Evolutionary conservation across 2,797 vertebrate species (phyloP), one percentile per base, ranked within the genome.

Genomic region (Rallus crepitans): DNA sequence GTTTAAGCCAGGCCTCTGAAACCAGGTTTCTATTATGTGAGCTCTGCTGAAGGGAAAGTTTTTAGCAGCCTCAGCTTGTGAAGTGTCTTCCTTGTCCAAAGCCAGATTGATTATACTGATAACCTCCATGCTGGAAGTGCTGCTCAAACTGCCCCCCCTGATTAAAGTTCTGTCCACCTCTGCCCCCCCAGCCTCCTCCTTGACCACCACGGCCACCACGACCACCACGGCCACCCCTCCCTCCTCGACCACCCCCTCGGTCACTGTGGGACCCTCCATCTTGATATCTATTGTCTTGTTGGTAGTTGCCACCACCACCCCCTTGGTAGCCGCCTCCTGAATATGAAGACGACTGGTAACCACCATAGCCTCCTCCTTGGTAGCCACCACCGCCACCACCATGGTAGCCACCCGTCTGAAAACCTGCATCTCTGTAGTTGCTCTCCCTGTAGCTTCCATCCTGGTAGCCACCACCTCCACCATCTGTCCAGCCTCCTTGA

Each of bases 71-170:
- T 99, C 98, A 99, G 97, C 99, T 99, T 17, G 98, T 99, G 87
- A 99, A 99, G 92, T 99, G 98, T 97, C 99, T 98, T 97, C 99
- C 99, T 97, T 99, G 99, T 94, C 98, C 99, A 97, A 99, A 99
- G 79, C 99, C 99, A 91, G 99, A 98, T 2, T 99, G 99, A 98
- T 98, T 99, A 98, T 99, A 99, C 83, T 99, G 99, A 94, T 99
- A 99, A 55, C 99, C 99, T 30, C 99, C 99, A 23, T 99, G 99
- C 94, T 99, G 99, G 97, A 99, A 99, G 97, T 99, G 99, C 98
- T 99, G 99, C 98, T 99, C 99, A 98, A 99, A 99, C 55, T 99
- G 99, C 91, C 99, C 99, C 37, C 99, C 99, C 96, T 99, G 99
- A 97, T 99, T 99, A 73, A 99, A 99, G 97, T 96, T 99, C 96